Evolutionary conservation across 2,797 vertebrate species (phyloP).

Genomic region (Acanthis flammea): DNA sequence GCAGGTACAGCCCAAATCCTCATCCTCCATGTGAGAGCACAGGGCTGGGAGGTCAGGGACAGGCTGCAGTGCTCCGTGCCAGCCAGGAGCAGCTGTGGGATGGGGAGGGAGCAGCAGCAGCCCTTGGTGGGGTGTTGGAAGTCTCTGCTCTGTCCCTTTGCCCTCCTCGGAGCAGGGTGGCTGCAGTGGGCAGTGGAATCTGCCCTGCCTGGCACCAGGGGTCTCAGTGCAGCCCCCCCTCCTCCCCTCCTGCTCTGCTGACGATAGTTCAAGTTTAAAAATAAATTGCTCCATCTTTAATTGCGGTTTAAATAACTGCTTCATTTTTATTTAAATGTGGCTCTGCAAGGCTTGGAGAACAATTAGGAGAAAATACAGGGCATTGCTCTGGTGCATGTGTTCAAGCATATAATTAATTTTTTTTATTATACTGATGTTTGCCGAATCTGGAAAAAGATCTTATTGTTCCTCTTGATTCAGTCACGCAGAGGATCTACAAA

Average conservation of each 20-base stretch:
- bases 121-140: accelerated
- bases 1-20: background rate
- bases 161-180: accelerated
- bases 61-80: background rate
- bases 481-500: slow-evolving; percentile 44
- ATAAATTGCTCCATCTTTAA: slow-evolving; percentile 75
- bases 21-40: accelerated
- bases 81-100: background rate
- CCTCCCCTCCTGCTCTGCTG: background rate
- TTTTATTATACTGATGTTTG: slow-evolving; percentile 69
- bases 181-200: background rate
- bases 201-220: background rate
- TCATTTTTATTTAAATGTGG: slow-evolving; percentile 76
- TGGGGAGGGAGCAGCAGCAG: background rate
- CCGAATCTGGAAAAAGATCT: slow-evolving; percentile 66
- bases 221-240: background rate
- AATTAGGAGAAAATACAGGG: slow-evolving; percentile 76
- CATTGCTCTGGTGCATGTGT: slow-evolving; percentile 65
- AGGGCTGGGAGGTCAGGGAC: accelerated
- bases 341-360: slow-evolving; percentile 72
- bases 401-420: slow-evolving; percentile 73
- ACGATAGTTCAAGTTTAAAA: slow-evolving; percentile 70
- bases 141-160: background rate
- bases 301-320: slow-evolving; percentile 78
- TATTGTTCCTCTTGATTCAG: slow-evolving; percentile 59